Evolutionary conservation across 2,888 invertebrate genomes (phyloP), one percentile per base, ranked within the genome.

Genomic region (Ypsolopha sequella): DNA sequence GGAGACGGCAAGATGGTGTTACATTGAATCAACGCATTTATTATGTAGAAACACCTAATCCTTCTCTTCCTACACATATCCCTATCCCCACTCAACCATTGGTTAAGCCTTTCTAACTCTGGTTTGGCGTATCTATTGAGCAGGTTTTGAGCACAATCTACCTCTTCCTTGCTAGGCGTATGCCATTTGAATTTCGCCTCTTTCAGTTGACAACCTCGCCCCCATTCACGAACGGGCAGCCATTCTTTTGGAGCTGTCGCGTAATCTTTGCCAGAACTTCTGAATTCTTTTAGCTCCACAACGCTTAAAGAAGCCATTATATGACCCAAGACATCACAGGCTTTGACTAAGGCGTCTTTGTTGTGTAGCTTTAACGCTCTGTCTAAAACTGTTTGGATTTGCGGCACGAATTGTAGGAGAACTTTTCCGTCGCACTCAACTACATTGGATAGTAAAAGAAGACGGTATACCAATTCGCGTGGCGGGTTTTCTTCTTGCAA

Each of bases 171-270:
- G 24, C 86, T 89, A 0, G 97, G 96, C 47, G 92, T 81, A 65
- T 95, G 94, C 95, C 95, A 97, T 41, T 90, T 80, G 14, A 95
- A 79, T 7, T 90, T 82, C 13, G 93, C 80, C 34, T 91, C 88
- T 52, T 91, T 82, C 14, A 93, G 73, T 59, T 92, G 81, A 13
- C 91, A 89, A 0, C 92, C 88, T 54, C 88, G 88, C 0, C 95
- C 97, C 97, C 97, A 98, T 59, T 95, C 92, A 24, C 90, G 88
- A 24, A 95, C 88, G 8, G 94, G 91, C 45, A 95, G 81, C 80
- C 91, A 92, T 53, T 92, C 90, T 53, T 90, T 85, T 0, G 93
- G 85, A 0, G 91, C 91, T 41, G 85, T 80, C 14, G 90, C 89
- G 61, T 90, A 91, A 55, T 91, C 88, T 14, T 85, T 76, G 0